Evolutionary conservation across 1,140 invertebrate genomes (phyloP).

Genomic region (Drosophila tristis): DNA sequence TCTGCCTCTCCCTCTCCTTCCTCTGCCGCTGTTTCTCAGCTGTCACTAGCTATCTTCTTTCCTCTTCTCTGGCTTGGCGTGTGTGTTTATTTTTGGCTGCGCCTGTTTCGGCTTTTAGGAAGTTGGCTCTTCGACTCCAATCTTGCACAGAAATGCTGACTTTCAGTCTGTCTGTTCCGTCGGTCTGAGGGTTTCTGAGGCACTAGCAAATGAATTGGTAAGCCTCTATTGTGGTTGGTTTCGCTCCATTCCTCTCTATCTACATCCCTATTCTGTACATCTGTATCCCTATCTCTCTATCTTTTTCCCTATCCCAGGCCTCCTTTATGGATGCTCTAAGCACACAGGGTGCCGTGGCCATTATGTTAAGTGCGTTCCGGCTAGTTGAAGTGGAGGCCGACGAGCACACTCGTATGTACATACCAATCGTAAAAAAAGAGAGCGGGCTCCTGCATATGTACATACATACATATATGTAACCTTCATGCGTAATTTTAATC

Average conservation of each 20-base stretch:
- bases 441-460: conserved; percentile 4
- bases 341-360: background rate
- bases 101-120: conserved; percentile 42
- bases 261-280: background rate
- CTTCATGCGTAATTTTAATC: conserved; percentile 36
- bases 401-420: background rate
- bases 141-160: too few relatives aligned
- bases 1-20: conserved; percentile 1
- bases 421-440: conserved; percentile 12
- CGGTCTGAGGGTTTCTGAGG: background rate
- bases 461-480: background rate
- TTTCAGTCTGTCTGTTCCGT: too few relatives aligned
- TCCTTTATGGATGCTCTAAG: too few relatives aligned
- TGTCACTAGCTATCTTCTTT: conserved; percentile 16
- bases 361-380: conserved; percentile 35
- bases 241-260: background rate
- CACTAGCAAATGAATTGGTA: conserved; percentile 67
- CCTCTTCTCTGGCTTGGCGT: conserved; percentile 6
- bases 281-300: too few relatives aligned
- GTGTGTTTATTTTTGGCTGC: conserved; percentile 46
- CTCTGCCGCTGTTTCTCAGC: background rate
- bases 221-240: conserved; percentile 36
- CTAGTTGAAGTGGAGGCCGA: conserved; percentile 25
- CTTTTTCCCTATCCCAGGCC: too few relatives aligned
- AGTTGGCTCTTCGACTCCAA: conserved; percentile 42